These are phyloP conservation scores for Barbus barbus DNA, from an alignment of 2,113 vertebrate species.

Conservation along the genomic window DNA sequence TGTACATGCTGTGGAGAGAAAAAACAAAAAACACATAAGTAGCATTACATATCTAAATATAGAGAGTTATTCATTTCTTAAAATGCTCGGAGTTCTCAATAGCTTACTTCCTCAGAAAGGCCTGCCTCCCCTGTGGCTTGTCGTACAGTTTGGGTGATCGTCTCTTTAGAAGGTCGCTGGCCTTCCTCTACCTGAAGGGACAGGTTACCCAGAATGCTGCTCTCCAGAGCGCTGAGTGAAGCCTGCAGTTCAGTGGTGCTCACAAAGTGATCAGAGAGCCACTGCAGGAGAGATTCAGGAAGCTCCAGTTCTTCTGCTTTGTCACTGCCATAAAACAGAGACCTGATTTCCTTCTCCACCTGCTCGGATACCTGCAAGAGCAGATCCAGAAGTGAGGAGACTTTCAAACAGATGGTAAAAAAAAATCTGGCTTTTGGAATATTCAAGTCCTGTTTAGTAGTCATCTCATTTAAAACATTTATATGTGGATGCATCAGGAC, in stretches of 20 bases:
- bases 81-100: background rate
- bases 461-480: background rate
- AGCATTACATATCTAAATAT: background rate
- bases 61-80: background rate
- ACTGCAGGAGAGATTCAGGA: slow-evolving; percentile 74
- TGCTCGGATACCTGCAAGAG: slow-evolving; percentile 75
- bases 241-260: slow-evolving; percentile 73
- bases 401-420: background rate
- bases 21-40: background rate
- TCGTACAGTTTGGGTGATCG: slow-evolving; percentile 60
- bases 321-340: slow-evolving; percentile 74
- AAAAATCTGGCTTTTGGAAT: background rate
- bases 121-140: slow-evolving; percentile 66
- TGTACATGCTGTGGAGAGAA: slow-evolving; percentile 81
- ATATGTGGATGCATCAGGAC: too few species aligned
- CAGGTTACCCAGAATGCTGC: slow-evolving; percentile 80
- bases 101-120: slow-evolving; percentile 80
- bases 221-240: slow-evolving; percentile 77
- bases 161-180: slow-evolving; percentile 61
- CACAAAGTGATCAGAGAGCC: slow-evolving; percentile 78
- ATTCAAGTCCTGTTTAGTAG: background rate
- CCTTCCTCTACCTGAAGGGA: slow-evolving; percentile 70
- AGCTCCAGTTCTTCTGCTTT: slow-evolving; percentile 47
- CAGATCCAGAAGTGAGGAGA: slow-evolving; percentile 13
- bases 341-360: slow-evolving; percentile 76